phyloP scores from a whole-genome alignment of 2,888 invertebrate genomes.

The Drosophila mayaguana region DNA sequence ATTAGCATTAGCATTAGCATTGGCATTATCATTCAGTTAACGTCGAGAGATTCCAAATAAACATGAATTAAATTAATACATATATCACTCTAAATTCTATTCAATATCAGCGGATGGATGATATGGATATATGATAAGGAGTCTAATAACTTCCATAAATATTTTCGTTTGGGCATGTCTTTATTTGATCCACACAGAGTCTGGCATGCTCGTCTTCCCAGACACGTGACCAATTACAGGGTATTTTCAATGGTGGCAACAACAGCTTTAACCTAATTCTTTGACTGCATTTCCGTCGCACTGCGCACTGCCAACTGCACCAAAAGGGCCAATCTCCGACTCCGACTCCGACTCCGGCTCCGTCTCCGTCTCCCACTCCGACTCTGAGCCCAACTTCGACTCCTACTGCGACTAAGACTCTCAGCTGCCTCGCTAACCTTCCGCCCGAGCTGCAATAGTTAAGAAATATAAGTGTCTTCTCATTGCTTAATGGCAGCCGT shows the following conservation, averaged over 20 bases:
- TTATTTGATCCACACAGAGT: background rate
- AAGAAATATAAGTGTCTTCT: slow-evolving; percentile 69
- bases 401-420: slow-evolving; percentile 8
- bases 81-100: no score
- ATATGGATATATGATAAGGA: no score
- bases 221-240: slow-evolving; percentile 18
- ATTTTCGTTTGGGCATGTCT: no score
- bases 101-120: no score
- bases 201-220: background rate
- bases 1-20: background rate
- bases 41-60: no score
- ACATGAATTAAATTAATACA: no score
- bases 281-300: slow-evolving; percentile 59
- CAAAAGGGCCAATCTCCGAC: slow-evolving; percentile 49
- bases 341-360: background rate
- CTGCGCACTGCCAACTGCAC: slow-evolving; percentile 47
- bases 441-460: slow-evolving; percentile 12
- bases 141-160: no score
- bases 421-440: background rate
- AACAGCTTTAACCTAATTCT: slow-evolving; percentile 69
- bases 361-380: slow-evolving; percentile 1
- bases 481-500: slow-evolving; percentile 74
- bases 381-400: slow-evolving; percentile 1
- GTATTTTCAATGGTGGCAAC: slow-evolving; percentile 49
- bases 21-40: background rate